Percentiles rank a stretch among this genome's conserved stretches.
phyloP scores from a whole-genome alignment of 2,888 invertebrate genomes.

The Chrysotoxum bicinctum region DNA sequence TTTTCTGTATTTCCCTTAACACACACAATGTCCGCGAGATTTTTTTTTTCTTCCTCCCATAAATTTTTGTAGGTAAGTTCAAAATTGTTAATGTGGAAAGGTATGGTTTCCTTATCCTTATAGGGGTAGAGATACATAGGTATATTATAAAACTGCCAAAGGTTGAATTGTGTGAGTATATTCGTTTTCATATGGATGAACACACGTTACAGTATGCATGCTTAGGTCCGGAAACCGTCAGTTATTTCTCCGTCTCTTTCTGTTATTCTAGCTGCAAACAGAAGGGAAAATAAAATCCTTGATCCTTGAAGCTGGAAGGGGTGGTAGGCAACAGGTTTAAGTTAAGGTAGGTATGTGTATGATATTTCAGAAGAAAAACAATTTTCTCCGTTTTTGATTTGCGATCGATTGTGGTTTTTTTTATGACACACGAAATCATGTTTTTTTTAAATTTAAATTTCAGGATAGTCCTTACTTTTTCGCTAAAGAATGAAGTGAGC shows the following conservation, averaged over 20 bases:
- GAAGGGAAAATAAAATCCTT: constrained; percentile 11
- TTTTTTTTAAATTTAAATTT: neutral
- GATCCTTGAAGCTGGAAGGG: constrained; percentile 26
- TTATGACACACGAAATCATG: neutral
- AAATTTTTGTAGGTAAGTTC: constrained; percentile 42
- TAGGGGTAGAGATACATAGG: neutral
- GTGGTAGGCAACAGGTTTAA: constrained; percentile 42
- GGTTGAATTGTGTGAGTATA: neutral
- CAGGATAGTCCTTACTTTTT: constrained; percentile 17
- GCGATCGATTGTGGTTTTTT: neutral
- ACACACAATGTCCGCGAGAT: constrained; percentile 9
- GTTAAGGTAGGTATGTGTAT: neutral
- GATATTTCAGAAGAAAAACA: constrained; percentile 5
- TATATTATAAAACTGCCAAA: constrained; percentile 43
- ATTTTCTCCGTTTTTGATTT: constrained; percentile 14
- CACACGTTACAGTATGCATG: constrained; percentile 48
- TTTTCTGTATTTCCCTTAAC: neutral
- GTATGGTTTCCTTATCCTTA: constrained; percentile 1
- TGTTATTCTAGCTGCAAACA: constrained; percentile 17
- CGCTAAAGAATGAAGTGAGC: neutral
- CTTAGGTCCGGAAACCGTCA: constrained; percentile 53
- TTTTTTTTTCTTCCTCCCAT: constrained; percentile 1
- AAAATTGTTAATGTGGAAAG: constrained; percentile 59
- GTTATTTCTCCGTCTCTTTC: constrained; percentile 43
- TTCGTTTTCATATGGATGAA: constrained; percentile 36